These are phyloP conservation scores for Lophochroa leadbeateri DNA, from an alignment of 2,113 vertebrate genomes.

Conservation along the genomic window DNA sequence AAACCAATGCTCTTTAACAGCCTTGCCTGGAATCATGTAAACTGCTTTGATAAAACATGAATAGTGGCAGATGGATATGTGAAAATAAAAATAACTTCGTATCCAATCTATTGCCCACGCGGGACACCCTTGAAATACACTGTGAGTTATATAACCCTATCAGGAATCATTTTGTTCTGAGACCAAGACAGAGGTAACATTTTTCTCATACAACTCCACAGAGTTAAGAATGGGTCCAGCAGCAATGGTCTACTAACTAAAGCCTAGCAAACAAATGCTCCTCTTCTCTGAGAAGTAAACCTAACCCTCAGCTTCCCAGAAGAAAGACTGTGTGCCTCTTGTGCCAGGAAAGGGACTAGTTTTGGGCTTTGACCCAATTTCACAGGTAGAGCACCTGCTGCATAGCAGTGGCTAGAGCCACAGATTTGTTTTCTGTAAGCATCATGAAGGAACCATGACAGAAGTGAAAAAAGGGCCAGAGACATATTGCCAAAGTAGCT, in stretches of 20 bases:
- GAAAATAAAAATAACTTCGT: slow-evolving; percentile 60
- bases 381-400: background rate
- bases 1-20: slow-evolving; percentile 66
- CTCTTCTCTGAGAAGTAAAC: background rate
- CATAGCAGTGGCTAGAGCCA: background rate
- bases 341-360: background rate
- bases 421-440: background rate
- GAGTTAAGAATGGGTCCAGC: background rate
- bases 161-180: slow-evolving; percentile 22
- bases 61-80: slow-evolving; percentile 61
- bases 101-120: slow-evolving; percentile 48
- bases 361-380: background rate
- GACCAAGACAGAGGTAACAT: background rate
- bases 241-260: background rate
- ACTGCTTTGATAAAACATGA: slow-evolving; percentile 68
- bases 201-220: background rate
- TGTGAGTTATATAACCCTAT: slow-evolving; percentile 9
- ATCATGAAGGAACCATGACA: background rate
- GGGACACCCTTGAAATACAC: slow-evolving; percentile 43
- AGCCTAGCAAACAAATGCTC: background rate
- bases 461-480: background rate
- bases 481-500: background rate
- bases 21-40: slow-evolving; percentile 47
- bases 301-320: background rate
- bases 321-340: background rate